A percentile compares a stretch with the other conserved stretches of the same genome.
Conservation (phyloP, 2,888 invertebrate genomes). For the Tachina grossa region DNA sequence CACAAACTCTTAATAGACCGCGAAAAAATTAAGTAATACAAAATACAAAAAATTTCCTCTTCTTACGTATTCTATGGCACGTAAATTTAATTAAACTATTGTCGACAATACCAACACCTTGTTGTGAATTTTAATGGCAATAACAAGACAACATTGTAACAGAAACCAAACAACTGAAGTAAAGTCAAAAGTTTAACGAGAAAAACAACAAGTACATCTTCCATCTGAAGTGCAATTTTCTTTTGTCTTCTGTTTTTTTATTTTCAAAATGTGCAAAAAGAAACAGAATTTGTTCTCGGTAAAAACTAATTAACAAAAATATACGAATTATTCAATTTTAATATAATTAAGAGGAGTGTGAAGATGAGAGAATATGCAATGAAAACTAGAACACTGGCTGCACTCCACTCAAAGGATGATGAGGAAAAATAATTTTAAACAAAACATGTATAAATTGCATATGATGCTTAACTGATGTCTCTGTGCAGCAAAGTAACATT, state of each 20-base stretch:
- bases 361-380: conserved; percentile 22
- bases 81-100: conserved; percentile 74
- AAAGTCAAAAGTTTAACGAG: conserved; percentile 57
- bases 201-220: conserved; percentile 41
- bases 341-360: conserved; percentile 64
- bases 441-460: neutral
- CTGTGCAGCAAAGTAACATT: neutral
- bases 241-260: conserved; percentile 9
- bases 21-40: conserved; percentile 34
- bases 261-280: neutral
- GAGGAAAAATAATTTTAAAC: neutral
- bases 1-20: neutral
- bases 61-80: conserved; percentile 47
- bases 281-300: conserved; percentile 59
- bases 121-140: conserved; percentile 61
- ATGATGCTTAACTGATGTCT: neutral
- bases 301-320: conserved; percentile 73
- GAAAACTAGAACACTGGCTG: conserved; percentile 34
- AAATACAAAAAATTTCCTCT: neutral
- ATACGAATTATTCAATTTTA: conserved; percentile 71
- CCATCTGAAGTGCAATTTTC: conserved; percentile 53
- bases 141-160: conserved; percentile 18
- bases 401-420: neutral
- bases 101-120: conserved; percentile 72
- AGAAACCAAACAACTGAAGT: conserved; percentile 6